These are phyloP conservation scores for Odontocolon sp. DNA, from an alignment of 2,888 invertebrate genomes.

Conservation along the genomic window DNA sequence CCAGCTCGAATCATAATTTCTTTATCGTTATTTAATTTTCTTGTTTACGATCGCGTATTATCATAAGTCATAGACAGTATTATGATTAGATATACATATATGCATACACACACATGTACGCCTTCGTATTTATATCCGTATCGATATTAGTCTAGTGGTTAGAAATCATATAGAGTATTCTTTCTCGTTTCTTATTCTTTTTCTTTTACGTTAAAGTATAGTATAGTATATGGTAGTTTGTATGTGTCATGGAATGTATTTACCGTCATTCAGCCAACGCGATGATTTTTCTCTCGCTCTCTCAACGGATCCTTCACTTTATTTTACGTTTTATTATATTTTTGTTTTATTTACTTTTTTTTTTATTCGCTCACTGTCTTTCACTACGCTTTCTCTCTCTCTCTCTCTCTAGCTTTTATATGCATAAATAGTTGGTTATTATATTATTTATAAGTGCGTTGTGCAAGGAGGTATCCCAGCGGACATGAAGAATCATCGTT, in stretches of 20 bases:
- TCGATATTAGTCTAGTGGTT: constrained; percentile 63
- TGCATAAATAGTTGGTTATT: constrained; percentile 74
- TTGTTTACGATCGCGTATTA: constrained; percentile 49
- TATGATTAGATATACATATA: constrained; percentile 60
- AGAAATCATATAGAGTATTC: constrained; percentile 62
- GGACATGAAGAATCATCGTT: constrained; percentile 10
- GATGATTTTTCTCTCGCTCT: constrained; percentile 46
- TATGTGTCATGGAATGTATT: constrained; percentile 65
- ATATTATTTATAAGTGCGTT: constrained; percentile 75
- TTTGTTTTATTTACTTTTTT: constrained; percentile 4
- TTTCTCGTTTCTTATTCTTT: constrained; percentile 29
- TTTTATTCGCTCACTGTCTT: constrained; percentile 40
- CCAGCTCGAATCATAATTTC: constrained; percentile 57
- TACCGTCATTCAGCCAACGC: constrained; percentile 61
- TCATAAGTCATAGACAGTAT: constrained; percentile 64
- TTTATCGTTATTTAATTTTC: constrained; percentile 65
- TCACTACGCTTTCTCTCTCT: constrained; percentile 53
- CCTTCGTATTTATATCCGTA: constrained; percentile 54
- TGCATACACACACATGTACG: constrained; percentile 25
- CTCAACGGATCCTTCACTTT: neutral
- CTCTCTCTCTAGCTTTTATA: constrained; percentile 66
- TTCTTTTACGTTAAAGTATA: constrained; percentile 23
- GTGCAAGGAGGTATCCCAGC: constrained; percentile 72
- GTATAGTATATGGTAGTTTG: constrained; percentile 60
- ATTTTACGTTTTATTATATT: too few relatives aligned